Evolutionary conservation across 2,888 invertebrate species (phyloP).

Genomic region (Acronicta aceris): DNA sequence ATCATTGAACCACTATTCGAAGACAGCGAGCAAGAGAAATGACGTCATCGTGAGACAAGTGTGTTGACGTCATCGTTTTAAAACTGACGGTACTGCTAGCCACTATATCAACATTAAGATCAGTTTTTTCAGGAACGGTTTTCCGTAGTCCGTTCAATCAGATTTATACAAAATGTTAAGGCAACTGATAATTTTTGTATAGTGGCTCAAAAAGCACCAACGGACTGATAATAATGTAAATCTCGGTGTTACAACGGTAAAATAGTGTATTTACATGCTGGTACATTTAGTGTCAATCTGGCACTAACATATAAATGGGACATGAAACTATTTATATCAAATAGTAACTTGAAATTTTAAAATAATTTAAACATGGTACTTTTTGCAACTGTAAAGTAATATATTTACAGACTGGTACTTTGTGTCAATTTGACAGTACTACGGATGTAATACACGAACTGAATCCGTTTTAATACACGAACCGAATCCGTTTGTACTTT

Average conservation of each 20-base stretch:
- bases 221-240: not conserved
- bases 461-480: too few relatives aligned
- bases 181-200: not conserved
- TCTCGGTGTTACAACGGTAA: not conserved
- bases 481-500: too few relatives aligned
- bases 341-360: not conserved
- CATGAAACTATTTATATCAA: not conserved
- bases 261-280: not conserved
- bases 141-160: too few relatives aligned
- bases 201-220: not conserved
- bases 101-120: too few relatives aligned
- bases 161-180: too few relatives aligned
- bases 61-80: too few relatives aligned
- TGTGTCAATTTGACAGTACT: not conserved
- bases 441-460: too few relatives aligned
- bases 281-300: not conserved
- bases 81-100: too few relatives aligned
- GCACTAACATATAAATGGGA: not conserved
- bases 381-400: not conserved
- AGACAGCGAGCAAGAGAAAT: too few relatives aligned
- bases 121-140: too few relatives aligned
- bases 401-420: not conserved
- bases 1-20: conserved; percentile 63
- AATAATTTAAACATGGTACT: not conserved
- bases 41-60: too few relatives aligned